Base-by-base conservation (phyloP, 2,888 invertebrate species). In the Oscheius myriophilus region DNA sequence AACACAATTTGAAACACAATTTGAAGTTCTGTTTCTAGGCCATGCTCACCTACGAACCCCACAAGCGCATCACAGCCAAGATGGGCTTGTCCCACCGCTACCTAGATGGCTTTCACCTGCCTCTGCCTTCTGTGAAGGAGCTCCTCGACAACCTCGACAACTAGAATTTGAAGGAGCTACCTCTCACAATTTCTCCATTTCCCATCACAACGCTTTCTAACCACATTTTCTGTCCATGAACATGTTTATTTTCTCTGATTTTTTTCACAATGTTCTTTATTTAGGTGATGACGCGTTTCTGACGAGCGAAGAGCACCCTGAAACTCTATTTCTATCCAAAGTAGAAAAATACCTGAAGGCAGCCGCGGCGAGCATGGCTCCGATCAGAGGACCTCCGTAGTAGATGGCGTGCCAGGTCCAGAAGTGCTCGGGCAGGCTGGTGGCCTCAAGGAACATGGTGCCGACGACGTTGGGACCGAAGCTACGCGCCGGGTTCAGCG, bases 401-500 rank as follows among this genome's bases (percentile, higher is more conserved):
- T 87, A 88, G n/a, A 88, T 82, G 70, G 85, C 87, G 70, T 87
- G 87, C 52, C 73, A 70, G 16, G 67, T 54, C 82, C 82, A 83
- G 46, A 75, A 74, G 54, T 70, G 70, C 43, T 68, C 62, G 9
- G 59, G 67, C 1, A 67, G 42, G 14, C 45, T 25, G 18, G 49
- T 21, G 4, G n/a, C 21, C 43, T 45, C 58, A 2, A 58, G 43
- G 39, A 78, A 78, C 6, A 74, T 12, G 39, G 70, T 67, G 21
- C 72, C 77, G 52, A 76, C 72, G 14, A 88, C 79, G 41, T 87
- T 87, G 11, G 88, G 88, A 1, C 88, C 88, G 57, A 88, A 86
- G 41, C 86, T 87, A 41, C 88, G 82, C n/a, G 87, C 88, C 2
- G 88, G 88, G 71, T 88, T 88, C 87, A 88, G 87, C 16, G 87